phyloP scores from a whole-genome alignment of 2,797 vertebrate species.

The Acanthurus leucopareius region DNA sequence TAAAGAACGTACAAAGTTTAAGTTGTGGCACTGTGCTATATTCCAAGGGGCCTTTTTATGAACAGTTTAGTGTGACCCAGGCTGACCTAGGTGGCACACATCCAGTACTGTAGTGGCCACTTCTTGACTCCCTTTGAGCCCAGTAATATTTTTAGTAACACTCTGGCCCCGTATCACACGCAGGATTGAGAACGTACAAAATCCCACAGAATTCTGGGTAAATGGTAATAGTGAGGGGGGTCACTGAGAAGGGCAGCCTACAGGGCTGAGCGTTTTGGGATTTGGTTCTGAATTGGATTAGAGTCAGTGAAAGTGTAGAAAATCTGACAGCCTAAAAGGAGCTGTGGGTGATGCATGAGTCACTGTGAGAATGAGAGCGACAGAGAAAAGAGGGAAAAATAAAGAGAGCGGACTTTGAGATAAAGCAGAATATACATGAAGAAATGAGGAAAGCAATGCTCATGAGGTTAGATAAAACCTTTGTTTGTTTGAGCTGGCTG shows the following conservation, averaged over 20 bases:
- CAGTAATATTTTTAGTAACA: constrained; percentile 59
- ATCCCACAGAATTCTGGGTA: constrained; percentile 61
- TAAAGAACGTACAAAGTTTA: neutral
- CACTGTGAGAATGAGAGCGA: constrained; percentile 54
- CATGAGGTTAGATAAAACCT: constrained; percentile 50
- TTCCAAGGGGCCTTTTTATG: constrained; percentile 16
- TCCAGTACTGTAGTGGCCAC: constrained; percentile 20
- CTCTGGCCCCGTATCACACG: constrained; percentile 41
- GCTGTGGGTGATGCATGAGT: constrained; percentile 72
- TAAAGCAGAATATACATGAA: constrained; percentile 60
- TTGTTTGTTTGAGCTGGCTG: constrained; percentile 49
- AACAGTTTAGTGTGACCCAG: constrained; percentile 35
- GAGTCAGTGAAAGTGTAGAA: constrained; percentile 72
- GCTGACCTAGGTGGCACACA: constrained; percentile 31
- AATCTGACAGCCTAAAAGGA: constrained; percentile 71
- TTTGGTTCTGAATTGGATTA: constrained; percentile 78
- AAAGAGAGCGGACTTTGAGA: constrained; percentile 42
- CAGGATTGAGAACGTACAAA: constrained; percentile 45
- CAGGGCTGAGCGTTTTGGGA: constrained; percentile 71
- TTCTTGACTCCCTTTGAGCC: constrained; percentile 38
- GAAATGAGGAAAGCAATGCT: constrained; percentile 55
- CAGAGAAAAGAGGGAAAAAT: constrained; percentile 42
- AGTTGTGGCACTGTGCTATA: neutral
- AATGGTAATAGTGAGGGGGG: constrained; percentile 62
- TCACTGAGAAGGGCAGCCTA: constrained; percentile 72